Evolutionary conservation across 2,113 vertebrate genomes (phyloP).

Genomic region (Ophthalmolycus amberensis): DNA sequence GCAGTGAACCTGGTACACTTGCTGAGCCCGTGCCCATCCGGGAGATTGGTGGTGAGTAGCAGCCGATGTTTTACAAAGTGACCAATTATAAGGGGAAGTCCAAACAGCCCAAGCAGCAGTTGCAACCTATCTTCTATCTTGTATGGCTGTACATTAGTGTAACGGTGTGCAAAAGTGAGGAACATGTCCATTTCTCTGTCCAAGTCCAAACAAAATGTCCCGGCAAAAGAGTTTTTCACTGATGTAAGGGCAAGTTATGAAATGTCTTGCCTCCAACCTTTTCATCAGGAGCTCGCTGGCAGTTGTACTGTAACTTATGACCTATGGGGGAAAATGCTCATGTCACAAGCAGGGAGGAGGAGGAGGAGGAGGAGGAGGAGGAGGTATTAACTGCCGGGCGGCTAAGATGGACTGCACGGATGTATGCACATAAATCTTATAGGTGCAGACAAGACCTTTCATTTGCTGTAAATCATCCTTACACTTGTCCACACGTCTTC

Average conservation of each 20-base stretch:
- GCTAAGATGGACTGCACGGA: slow-evolving; percentile 65
- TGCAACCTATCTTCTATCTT: neutral
- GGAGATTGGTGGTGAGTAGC: slow-evolving; percentile 85
- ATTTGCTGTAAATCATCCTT: slow-evolving; percentile 72
- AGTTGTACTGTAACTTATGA: slow-evolving; percentile 52
- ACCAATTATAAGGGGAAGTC: neutral
- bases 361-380: slow-evolving; percentile 57
- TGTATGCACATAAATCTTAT: slow-evolving; percentile 73
- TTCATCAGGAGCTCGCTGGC: slow-evolving; percentile 41
- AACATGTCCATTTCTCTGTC: neutral
- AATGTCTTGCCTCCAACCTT: slow-evolving; percentile 28
- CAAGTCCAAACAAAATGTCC: neutral
- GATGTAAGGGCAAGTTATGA: slow-evolving; percentile 6
- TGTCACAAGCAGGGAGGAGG: slow-evolving; percentile 55
- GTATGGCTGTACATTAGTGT: neutral
- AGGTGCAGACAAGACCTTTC: slow-evolving; percentile 80
- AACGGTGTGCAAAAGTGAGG: neutral
- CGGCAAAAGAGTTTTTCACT: neutral
- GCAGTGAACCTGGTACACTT: slow-evolving; percentile 80
- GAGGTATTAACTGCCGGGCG: slow-evolving; percentile 34
- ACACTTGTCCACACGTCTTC: slow-evolving; percentile 52
- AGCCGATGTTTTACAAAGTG: neutral
- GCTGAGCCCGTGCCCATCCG: slow-evolving; percentile 84
- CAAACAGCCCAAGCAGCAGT: neutral
- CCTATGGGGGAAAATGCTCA: slow-evolving; percentile 68